Base-by-base conservation (phyloP, 2,797 vertebrate species). In the Phoxinus dragarum region DNA sequence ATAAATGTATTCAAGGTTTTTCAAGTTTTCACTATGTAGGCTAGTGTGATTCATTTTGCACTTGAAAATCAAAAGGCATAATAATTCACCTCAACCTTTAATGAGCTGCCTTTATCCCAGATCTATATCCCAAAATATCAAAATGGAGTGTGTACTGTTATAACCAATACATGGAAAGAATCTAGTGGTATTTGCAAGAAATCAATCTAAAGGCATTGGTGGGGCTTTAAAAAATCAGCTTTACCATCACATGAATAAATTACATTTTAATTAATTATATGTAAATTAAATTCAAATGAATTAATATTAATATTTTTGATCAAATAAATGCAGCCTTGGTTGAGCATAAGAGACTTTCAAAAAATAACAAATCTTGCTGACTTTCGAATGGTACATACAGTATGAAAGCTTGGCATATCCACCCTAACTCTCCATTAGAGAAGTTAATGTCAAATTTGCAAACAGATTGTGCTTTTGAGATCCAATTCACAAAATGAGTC, bases 51-150 rank as follows among this genome's bases (percentile, higher is more conserved):
- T 82, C 7, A 64, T 64, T 42, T 42, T 44, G 34, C 21, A 21
- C 59, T 83, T 84, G 21, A 76, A 76, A 76, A 76, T 40, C 14
- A 84, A 54, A 84, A 67, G 61, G 61, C 34, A 67, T 40, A 76
- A 68, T 68, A 54, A 54, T 47, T 84, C 61, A 54, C 34, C 23
- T 54, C 44, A 68, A 42, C 23, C 34, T 83, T 83, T 67, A 76
- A 84, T 76, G 44, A 76, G 16, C 34, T 54, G 4, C 47, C 47
- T 49, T 16, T 16, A 47, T 14, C 59, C 44, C 10, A 31, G n/a
- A 76, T 72, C 23, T 31, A 52, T 36, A 54, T 38, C 0, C 23
- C n/a, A 68, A 76, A 84, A 73, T 72, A 71, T 44, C 54, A 73
- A 82, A 67, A 14, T 75, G 69, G 27, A 82, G 36, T 47, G 69